phyloP scores from a whole-genome alignment of 2,113 vertebrate species.

The Turnix velox region DNA sequence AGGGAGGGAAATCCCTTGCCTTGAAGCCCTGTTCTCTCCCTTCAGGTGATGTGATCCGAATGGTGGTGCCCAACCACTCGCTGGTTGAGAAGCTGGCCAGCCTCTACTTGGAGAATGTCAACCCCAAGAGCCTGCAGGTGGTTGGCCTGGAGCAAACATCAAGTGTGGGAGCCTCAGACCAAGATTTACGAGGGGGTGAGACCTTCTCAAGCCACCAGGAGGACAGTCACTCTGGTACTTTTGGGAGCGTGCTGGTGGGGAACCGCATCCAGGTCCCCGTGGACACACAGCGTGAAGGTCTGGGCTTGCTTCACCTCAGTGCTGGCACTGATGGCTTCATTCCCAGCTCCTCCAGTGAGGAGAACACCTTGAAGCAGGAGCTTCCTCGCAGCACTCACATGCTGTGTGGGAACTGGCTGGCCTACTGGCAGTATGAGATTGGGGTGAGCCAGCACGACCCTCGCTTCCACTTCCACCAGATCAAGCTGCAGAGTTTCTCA shows the following conservation, averaged over 20 bases:
- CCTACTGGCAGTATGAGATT: conserved; percentile 98
- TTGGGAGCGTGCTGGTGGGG: conserved; percentile 91
- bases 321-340: conserved; percentile 64
- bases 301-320: conserved; percentile 54
- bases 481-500: conserved; percentile 91
- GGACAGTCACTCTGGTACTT: conserved; percentile 87
- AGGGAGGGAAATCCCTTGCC: background rate
- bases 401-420: conserved; percentile 96
- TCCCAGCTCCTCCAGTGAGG: conserved; percentile 68
- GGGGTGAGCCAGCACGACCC: conserved; percentile 92
- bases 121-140: conserved; percentile 63
- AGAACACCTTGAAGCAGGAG: conserved; percentile 86
- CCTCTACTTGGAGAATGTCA: conserved; percentile 83
- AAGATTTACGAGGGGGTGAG: conserved; percentile 48
- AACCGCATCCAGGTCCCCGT: conserved; percentile 92
- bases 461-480: conserved; percentile 97
- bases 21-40: background rate
- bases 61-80: conserved; percentile 85
- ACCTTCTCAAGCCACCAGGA: conserved; percentile 70
- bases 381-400: conserved; percentile 85
- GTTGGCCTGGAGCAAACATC: conserved; percentile 32
- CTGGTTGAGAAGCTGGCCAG: conserved; percentile 86
- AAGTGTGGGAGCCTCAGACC: conserved; percentile 28
- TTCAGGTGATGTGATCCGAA: conserved; percentile 84
- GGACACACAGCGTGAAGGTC: conserved; percentile 65